Percentiles rank a stretch among this genome's conserved stretches.
Conservation (phyloP, 2,888 invertebrate genomes). For the Thysanoteuthis rhombus region DNA sequence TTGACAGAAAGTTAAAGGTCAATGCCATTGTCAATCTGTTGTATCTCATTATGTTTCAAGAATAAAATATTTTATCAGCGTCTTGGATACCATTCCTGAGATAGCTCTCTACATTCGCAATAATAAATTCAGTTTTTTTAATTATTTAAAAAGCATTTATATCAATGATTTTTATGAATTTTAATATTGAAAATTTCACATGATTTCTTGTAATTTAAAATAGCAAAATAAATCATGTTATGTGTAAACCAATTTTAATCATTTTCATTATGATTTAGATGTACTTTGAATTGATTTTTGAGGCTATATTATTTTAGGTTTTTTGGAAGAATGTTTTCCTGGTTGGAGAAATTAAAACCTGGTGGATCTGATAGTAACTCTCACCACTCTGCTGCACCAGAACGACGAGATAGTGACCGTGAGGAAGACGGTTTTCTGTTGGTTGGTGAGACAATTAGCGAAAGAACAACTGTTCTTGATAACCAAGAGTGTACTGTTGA, state of each 20-base stretch:
- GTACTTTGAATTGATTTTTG: background rate
- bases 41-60: no score
- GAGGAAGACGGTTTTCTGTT: conserved; percentile 24
- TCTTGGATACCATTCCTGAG: no score
- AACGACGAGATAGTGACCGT: background rate
- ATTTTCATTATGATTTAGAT: background rate
- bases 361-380: background rate
- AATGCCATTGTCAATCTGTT: no score
- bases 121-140: no score
- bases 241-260: background rate
- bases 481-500: background rate
- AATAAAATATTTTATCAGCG: no score
- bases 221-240: background rate
- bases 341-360: background rate
- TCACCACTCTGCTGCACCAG: background rate
- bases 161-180: no score
- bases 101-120: no score
- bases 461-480: background rate
- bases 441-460: background rate
- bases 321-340: background rate
- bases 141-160: no score
- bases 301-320: background rate
- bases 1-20: no score
- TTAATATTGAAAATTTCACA: no score
- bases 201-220: background rate